Percentiles rank a stretch among this genome's conserved stretches.
phyloP scores from a whole-genome alignment of 2,113 vertebrate genomes.

The Hucho hucho region DNA sequence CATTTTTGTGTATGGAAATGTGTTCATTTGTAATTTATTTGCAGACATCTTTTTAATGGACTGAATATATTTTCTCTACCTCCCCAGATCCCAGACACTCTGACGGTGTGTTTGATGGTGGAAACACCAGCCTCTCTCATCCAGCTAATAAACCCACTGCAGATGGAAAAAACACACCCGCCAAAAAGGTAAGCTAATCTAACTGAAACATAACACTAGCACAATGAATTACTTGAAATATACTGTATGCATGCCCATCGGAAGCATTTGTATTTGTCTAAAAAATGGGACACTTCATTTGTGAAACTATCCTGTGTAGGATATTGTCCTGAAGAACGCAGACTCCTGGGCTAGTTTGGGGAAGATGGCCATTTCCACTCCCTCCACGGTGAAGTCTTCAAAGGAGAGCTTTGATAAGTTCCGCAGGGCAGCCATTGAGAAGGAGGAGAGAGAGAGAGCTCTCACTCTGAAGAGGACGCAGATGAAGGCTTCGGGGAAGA shows the following conservation, averaged over 20 bases:
- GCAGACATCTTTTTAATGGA: not conserved
- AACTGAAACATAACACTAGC: too few species aligned
- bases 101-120: constrained; percentile 28
- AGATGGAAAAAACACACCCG: constrained; percentile 40
- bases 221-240: too few species aligned
- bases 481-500: constrained; percentile 52
- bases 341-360: constrained; percentile 86
- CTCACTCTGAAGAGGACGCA: constrained; percentile 66
- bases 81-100: constrained; percentile 40
- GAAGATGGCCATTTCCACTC: constrained; percentile 62
- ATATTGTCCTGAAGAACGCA: constrained; percentile 77
- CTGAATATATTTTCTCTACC: not conserved
- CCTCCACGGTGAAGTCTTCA: constrained; percentile 77
- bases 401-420: constrained; percentile 86
- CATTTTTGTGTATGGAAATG: not conserved
- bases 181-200: constrained; percentile 61
- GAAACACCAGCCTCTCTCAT: constrained; percentile 7
- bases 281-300: too few species aligned
- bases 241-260: too few species aligned
- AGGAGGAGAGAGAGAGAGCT: constrained; percentile 69
- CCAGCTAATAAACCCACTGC: constrained; percentile 29
- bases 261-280: not conserved
- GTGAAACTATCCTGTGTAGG: constrained; percentile 61
- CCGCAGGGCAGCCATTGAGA: constrained; percentile 82
- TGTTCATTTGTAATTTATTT: not conserved